phyloP scores from a whole-genome alignment of 2,797 vertebrate species.

The Schizopygopsis pylzovi region DNA sequence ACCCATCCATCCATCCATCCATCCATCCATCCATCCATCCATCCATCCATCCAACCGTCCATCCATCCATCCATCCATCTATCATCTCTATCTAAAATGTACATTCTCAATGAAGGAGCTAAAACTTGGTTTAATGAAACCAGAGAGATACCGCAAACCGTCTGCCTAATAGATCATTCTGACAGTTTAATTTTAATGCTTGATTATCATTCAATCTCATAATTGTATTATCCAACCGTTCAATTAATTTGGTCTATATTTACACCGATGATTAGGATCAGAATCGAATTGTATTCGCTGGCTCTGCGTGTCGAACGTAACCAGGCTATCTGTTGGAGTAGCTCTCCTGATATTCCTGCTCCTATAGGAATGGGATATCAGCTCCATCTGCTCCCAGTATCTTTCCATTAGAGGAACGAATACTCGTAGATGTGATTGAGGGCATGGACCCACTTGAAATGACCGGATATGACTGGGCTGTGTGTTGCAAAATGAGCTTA shows the following conservation, averaged over 20 bases:
- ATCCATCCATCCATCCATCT: background rate
- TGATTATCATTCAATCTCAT: constrained; percentile 82
- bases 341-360: constrained; percentile 1
- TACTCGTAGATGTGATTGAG: constrained; percentile 7
- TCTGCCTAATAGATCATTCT: constrained; percentile 78
- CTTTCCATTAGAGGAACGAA: constrained; percentile 20
- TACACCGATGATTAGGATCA: constrained; percentile 78
- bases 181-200: constrained; percentile 81
- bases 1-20: background rate
- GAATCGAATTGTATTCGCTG: constrained; percentile 63
- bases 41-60: too few relatives aligned
- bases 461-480: background rate
- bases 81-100: background rate
- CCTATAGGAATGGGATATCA: constrained; percentile 1
- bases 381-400: constrained; percentile 24
- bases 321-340: constrained; percentile 2
- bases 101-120: background rate
- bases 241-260: constrained; percentile 83
- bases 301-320: constrained; percentile 70
- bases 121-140: constrained; percentile 56
- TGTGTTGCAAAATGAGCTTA: constrained; percentile 4
- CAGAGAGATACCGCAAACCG: constrained; percentile 66
- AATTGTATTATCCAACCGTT: constrained; percentile 81
- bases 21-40: too few relatives aligned
- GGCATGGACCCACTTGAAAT: constrained; percentile 17